These are phyloP conservation scores for Fulica atra DNA, from an alignment of 2,113 vertebrate genomes.

Conservation along the genomic window DNA sequence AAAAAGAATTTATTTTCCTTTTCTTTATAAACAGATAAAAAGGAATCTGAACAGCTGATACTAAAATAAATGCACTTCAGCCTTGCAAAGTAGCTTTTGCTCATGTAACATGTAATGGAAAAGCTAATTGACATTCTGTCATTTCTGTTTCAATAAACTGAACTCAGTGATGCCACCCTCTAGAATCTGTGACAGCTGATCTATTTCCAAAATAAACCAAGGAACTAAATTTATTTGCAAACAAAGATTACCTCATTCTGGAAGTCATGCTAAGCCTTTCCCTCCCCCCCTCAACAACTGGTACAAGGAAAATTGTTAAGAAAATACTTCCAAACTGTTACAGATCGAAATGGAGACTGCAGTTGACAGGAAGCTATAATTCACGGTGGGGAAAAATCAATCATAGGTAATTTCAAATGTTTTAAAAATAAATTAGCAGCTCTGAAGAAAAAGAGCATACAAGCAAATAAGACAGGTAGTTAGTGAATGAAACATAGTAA, in stretches of 20 bases:
- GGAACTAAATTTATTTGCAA: conserved; percentile 50
- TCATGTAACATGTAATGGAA: background rate
- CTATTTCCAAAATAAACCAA: conserved; percentile 36
- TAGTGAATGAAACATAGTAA: background rate
- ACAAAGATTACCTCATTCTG: conserved; percentile 40
- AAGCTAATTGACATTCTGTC: conserved; percentile 47
- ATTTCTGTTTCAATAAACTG: conserved; percentile 53
- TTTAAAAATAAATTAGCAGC: background rate
- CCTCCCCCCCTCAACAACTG: background rate
- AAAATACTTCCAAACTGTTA: background rate
- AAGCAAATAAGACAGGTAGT: background rate
- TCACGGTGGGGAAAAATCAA: background rate
- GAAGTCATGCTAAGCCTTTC: background rate
- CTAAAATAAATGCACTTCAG: background rate
- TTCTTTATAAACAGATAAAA: background rate
- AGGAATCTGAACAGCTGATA: background rate
- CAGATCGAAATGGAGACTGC: background rate
- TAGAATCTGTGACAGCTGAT: conserved; percentile 13
- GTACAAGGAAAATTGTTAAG: background rate
- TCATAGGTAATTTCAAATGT: background rate
- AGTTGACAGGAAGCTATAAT: background rate
- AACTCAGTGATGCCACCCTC: background rate
- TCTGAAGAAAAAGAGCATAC: background rate
- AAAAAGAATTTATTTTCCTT: background rate
- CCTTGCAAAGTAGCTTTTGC: background rate